These are phyloP conservation scores for Siphamia tubifer DNA, from an alignment of 2,113 vertebrate species.

Conservation along the genomic window DNA sequence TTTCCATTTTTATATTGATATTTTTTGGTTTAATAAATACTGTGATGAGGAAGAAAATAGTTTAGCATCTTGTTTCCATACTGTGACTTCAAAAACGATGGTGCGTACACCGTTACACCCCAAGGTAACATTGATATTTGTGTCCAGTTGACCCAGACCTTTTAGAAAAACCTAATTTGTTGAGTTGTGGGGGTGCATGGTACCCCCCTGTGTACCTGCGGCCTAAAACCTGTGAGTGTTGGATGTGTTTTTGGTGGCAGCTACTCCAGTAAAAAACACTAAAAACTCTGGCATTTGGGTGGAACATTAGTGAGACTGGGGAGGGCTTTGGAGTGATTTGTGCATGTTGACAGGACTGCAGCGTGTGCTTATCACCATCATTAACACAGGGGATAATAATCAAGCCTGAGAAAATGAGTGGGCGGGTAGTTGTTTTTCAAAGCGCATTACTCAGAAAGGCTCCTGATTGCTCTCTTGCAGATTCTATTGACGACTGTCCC, in stretches of 20 bases:
- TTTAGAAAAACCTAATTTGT: too few species aligned
- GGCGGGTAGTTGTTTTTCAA: constrained; percentile 46
- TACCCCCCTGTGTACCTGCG: too few species aligned
- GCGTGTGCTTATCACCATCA: constrained; percentile 43
- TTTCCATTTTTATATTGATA: too few species aligned
- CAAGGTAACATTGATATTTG: too few species aligned
- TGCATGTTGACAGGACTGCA: constrained; percentile 47
- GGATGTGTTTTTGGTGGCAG: neutral
- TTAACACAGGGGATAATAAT: constrained; percentile 52
- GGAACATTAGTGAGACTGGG: constrained; percentile 20
- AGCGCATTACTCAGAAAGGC: constrained; percentile 53
- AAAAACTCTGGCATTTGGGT: constrained; percentile 2
- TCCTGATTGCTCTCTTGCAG: constrained; percentile 76
- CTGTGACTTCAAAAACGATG: too few species aligned
- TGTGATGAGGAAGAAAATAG: too few species aligned
- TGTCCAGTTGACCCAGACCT: too few species aligned
- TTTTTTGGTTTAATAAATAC: too few species aligned
- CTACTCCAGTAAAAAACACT: constrained; percentile 6
- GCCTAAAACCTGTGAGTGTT: neutral
- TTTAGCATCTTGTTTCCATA: too few species aligned
- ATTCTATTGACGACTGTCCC: constrained; percentile 95
- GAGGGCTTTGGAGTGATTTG: constrained; percentile 30
- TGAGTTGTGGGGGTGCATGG: too few species aligned
- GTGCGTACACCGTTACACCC: too few species aligned
- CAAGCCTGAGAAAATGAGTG: constrained; percentile 53